Base-by-base conservation (phyloP, 2,797 vertebrate species). In the Hapalemur alaotrensis region DNA sequence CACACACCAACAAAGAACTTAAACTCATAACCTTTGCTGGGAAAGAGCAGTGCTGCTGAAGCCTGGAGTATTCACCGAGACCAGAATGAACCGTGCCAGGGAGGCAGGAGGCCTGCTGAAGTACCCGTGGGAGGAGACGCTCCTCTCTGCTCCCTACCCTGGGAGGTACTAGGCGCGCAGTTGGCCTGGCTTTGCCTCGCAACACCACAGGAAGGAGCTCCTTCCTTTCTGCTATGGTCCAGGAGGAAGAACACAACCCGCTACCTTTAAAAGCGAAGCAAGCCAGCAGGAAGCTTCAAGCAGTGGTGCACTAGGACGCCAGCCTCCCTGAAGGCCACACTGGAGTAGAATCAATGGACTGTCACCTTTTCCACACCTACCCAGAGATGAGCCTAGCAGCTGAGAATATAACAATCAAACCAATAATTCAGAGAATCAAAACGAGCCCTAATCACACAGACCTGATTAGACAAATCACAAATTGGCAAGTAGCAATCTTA, bases 61-160 rank as follows among this genome's bases (percentile, higher is more conserved):
- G 96, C 96, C 97, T 32, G 88, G 93, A 90, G 89, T 84, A 94
- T 85, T 87, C 97, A 93, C 88, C 96, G 93, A 97, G 95, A 95
- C 93, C 90, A 91, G 93, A 25, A 86, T 72, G 96, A 85, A 91
- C 92, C 43, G 30, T 86, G 95, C 97, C 95, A 10, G 32, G 84
- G 93, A 93, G 97, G 98, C 97, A 92, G 81, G 85, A 61, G n/a
- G 70, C 93, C 97, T 96, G 97, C 96, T 93, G 88, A 96, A 91
- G 84, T 4, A 4, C 54, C 35, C 22, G 1, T 0, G 0, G 28
- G 30, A 46, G 38, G 50, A 23, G 22, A 8, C 9, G 50, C 59
- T 43, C n/a, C 63, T 23, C 41, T 43, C 52, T 59, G 63, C 14
- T 41, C 20, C 57, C 76, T 15, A 1, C 25, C n/a, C 46, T 7